Percentiles rank a stretch among this genome's conserved stretches.
phyloP scores from a whole-genome alignment of 2,888 invertebrate genomes.

The Gasteruption jaculator region DNA sequence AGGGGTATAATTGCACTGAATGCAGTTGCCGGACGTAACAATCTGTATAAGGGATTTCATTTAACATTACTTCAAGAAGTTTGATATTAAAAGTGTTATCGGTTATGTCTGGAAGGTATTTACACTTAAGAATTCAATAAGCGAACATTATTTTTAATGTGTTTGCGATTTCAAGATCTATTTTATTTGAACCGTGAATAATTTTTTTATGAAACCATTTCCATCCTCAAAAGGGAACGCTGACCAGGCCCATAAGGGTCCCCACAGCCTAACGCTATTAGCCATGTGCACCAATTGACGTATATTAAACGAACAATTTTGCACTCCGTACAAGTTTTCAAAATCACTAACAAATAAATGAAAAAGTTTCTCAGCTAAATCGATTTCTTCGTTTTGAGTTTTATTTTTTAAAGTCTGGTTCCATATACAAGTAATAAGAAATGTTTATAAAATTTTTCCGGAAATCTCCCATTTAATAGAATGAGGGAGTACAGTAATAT shows the following conservation, averaged over 20 bases:
- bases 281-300: no score
- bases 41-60: neutral
- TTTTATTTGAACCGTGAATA: neutral
- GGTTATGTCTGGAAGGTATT: neutral
- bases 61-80: neutral
- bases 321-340: no score
- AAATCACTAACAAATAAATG: neutral
- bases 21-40: no score
- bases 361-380: neutral
- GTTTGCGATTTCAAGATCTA: conserved; percentile 14
- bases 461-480: neutral
- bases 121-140: conserved; percentile 2
- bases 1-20: no score
- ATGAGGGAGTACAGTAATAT: neutral
- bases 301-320: no score
- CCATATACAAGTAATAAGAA: neutral
- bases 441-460: neutral
- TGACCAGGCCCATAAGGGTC: neutral
- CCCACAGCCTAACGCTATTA: neutral
- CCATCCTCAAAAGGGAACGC: neutral
- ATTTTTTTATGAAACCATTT: no score
- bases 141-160: conserved; percentile 11
- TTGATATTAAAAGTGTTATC: neutral
- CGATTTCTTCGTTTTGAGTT: neutral
- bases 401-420: neutral